These are phyloP conservation scores for Drosophila pullipes DNA, from an alignment of 2,888 invertebrate species.

Conservation along the genomic window DNA sequence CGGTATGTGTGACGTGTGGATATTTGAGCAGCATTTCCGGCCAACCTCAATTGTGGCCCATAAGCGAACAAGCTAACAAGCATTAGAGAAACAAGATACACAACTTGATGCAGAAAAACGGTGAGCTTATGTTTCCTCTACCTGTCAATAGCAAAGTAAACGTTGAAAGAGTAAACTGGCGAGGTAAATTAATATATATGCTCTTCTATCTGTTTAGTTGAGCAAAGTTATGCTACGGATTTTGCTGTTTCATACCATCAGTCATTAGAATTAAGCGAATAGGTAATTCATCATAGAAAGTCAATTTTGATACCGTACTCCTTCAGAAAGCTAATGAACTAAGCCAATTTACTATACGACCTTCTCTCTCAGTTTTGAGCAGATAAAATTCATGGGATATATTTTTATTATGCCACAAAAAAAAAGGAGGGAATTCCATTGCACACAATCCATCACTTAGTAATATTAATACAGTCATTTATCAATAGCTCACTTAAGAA, in stretches of 20 bases:
- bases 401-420: neutral
- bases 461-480: constrained; percentile 9
- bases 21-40: constrained; percentile 54
- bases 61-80: constrained; percentile 62
- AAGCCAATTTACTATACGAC: neutral
- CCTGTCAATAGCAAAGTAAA: constrained; percentile 1
- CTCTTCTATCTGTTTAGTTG: neutral
- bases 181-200: neutral
- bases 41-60: constrained; percentile 68
- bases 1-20: constrained; percentile 35
- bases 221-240: neutral
- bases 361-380: neutral
- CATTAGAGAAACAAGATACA: constrained; percentile 48
- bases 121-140: neutral
- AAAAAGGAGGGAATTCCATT: neutral
- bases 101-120: constrained; percentile 16
- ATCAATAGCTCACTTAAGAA: constrained; percentile 28
- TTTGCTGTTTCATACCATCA: neutral
- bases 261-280: neutral
- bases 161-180: neutral
- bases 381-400: neutral
- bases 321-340: neutral
- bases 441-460: neutral
- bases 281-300: neutral
- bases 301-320: neutral